phyloP scores from a whole-genome alignment of 2,113 vertebrate species.

The Eupsittula cactorum region DNA sequence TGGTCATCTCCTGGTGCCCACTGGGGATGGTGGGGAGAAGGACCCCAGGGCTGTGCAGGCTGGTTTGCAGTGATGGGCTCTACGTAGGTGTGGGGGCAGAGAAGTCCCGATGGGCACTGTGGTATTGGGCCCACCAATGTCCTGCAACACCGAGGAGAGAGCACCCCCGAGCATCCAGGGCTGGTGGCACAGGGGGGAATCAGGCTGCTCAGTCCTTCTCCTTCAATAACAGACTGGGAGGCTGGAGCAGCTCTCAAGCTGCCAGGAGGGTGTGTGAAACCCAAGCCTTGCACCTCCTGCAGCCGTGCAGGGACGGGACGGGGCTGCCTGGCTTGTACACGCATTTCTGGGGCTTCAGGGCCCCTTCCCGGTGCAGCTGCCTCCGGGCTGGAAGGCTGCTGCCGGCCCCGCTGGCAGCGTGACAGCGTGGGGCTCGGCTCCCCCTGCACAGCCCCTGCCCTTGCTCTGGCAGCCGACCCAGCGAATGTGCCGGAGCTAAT shows the following conservation, averaged over 20 bases:
- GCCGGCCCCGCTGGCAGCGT: not conserved
- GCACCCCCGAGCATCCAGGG: not conserved
- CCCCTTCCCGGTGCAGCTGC: slow-evolving; percentile 46
- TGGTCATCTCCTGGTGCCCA: not conserved
- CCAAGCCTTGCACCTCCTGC: slow-evolving; percentile 5
- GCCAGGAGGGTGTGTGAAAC: not conserved
- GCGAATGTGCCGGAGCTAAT: not conserved
- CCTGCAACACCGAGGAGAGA: not conserved
- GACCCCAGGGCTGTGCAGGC: not conserved
- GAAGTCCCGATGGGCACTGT: not conserved
- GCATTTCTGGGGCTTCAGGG: not conserved
- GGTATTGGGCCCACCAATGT: not conserved
- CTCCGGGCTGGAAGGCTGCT: not conserved
- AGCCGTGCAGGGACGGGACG: not conserved
- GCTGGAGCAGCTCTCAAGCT: not conserved
- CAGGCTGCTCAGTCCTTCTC: not conserved
- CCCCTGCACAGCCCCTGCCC: not conserved
- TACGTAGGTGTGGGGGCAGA: not conserved
- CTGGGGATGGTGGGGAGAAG: not conserved
- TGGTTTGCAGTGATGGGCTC: not conserved
- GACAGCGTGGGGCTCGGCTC: not conserved
- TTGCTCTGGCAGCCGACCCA: not conserved
- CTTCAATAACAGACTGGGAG: accelerated
- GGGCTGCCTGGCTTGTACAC: not conserved
- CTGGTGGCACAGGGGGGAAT: not conserved